Evolutionary conservation across 2,113 vertebrate species (phyloP).

Genomic region (Arenaria interpres): DNA sequence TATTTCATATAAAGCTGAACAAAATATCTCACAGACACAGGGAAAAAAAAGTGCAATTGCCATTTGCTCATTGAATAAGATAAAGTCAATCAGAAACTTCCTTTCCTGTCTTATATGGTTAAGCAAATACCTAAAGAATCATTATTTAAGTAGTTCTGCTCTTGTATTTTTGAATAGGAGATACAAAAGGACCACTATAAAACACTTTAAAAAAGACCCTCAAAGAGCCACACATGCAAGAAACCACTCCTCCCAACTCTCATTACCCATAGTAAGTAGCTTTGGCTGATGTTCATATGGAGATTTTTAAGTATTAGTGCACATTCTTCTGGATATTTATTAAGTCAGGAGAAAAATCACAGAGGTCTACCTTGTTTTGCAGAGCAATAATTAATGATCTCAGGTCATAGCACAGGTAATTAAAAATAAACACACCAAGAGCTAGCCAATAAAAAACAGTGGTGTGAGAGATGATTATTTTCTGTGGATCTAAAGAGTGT

Average conservation of each 20-base stretch:
- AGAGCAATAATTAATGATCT: slow-evolving; percentile 33
- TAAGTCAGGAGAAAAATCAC: neutral
- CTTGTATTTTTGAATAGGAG: neutral
- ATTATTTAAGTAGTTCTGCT: neutral
- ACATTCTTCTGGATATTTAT: neutral
- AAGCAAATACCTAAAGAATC: neutral
- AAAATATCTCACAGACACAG: neutral
- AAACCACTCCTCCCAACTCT: neutral
- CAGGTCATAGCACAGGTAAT: neutral
- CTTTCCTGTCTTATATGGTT: neutral
- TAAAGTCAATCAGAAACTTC: neutral
- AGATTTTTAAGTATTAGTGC: neutral
- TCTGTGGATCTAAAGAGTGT: neutral
- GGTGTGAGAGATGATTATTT: neutral
- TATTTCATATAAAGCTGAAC: neutral
- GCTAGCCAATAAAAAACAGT: neutral
- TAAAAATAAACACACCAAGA: slow-evolving; percentile 13
- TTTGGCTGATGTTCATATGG: neutral
- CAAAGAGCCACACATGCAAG: neutral
- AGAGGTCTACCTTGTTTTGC: neutral
- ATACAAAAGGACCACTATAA: neutral
- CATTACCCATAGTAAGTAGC: neutral
- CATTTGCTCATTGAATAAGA: neutral
- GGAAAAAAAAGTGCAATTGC: neutral
- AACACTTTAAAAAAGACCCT: neutral